Evolutionary conservation across 35 echinoderm and acorn worm genomes (phyloP), one percentile per base, ranked within the genome.

Genomic region (Heliocidaris erythrogramma): DNA sequence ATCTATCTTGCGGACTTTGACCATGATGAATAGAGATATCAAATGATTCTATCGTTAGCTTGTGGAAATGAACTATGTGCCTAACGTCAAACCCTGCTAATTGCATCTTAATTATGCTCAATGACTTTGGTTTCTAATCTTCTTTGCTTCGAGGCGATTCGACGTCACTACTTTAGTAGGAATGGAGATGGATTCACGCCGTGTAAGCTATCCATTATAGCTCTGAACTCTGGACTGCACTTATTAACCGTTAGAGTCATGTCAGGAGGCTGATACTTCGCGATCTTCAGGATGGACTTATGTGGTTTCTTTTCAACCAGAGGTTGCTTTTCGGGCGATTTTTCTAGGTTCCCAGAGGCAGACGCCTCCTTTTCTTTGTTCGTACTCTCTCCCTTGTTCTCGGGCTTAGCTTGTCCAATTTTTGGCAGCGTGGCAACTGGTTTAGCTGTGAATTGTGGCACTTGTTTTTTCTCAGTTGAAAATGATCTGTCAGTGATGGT

Each of bases 181-280:
- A 92, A 92, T 13, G 91, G 91, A 11, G 91, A 92, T n/a, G 91
- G 91, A 59, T 92, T 92, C n/a, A 92, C 91, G 1, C 91, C 91
- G 50, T 92, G 91, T 59, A 92, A 59, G 16, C 91, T 92, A 13
- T 92, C 49, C 91, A 92, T 92, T 4, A 92, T 92, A 13, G 31
- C 29, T 13, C 50, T 49, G 48, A 92, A 92, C 29, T 92, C 91
- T 13, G 91, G 91, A 59, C 91, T 92, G 48, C 91, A 92, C 21
- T 49, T 42, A 42, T 42, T 49, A 30, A 59, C 91, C 7, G 31
- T 59, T 17, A 92, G 30, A 48, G 91, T 49, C 91, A 59, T 30
- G 21, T 92, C 48, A 11, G 91, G 47, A 29, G 47, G 48, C 24
- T 59, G 13, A 42, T 56, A 92, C 31, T 59, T 92, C 16, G 91